Evolutionary conservation across 1,140 invertebrate genomes (phyloP).

Genomic region (Ylistrum balloti): DNA sequence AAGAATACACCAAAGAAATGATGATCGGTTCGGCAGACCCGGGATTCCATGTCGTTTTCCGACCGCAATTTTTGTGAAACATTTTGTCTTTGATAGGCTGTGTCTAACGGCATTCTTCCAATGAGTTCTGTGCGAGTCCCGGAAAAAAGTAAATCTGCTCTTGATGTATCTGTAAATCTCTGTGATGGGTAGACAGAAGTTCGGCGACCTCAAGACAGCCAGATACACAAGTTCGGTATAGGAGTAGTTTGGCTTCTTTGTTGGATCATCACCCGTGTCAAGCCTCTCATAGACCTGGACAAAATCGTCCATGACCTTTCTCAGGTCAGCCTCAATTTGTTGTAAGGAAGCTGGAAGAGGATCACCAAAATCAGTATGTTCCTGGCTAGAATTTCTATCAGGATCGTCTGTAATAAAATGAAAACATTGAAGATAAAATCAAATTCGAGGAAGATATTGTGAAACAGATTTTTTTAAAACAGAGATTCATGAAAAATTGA

Average conservation of each 20-base stretch:
- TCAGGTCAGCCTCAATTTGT: constrained; percentile 61
- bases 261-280: constrained; percentile 56
- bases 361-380: not conserved
- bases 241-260: constrained; percentile 72
- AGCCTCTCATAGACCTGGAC: constrained; percentile 70
- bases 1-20: constrained; percentile 64
- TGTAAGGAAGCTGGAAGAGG: not conserved
- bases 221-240: constrained; percentile 75
- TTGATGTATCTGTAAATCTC: constrained; percentile 76
- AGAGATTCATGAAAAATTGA: too few relatives aligned
- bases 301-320: constrained; percentile 70
- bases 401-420: constrained; percentile 2
- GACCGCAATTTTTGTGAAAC: constrained; percentile 72
- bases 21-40: constrained; percentile 52
- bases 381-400: not conserved
- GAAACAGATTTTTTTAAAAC: too few relatives aligned
- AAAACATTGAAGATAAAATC: too few relatives aligned
- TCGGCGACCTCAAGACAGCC: constrained; percentile 69
- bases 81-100: constrained; percentile 75
- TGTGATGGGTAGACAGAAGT: constrained; percentile 72
- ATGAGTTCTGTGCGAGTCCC: constrained; percentile 64
- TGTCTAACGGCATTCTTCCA: constrained; percentile 77
- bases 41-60: constrained; percentile 53
- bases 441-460: too few relatives aligned
- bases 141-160: constrained; percentile 70